Percentiles rank a stretch among this genome's conserved stretches.
phyloP scores from a whole-genome alignment of 2,113 vertebrate genomes.

The Dromas ardeola region DNA sequence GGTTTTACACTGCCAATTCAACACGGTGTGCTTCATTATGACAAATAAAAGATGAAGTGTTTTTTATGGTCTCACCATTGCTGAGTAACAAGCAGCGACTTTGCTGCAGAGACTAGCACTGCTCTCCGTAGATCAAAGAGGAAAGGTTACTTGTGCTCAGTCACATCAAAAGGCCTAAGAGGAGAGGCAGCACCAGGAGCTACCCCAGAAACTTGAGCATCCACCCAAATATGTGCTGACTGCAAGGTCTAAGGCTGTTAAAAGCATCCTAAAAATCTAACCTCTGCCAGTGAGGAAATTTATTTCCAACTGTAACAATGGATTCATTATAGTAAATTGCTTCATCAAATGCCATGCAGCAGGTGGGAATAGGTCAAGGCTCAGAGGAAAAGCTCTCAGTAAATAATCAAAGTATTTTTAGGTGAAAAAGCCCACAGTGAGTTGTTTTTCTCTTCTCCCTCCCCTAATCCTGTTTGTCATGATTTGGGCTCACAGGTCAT shows the following conservation, averaged over 20 bases:
- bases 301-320: conserved; percentile 22
- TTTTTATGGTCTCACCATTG: background rate
- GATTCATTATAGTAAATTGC: conserved; percentile 1
- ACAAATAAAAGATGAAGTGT: background rate
- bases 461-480: background rate
- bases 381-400: conserved; percentile 7
- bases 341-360: conserved; percentile 30
- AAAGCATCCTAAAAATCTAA: background rate
- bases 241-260: background rate
- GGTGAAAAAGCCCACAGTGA: background rate
- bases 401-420: conserved; percentile 21
- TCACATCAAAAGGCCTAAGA: background rate
- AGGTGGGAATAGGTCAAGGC: conserved; percentile 39
- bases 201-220: background rate
- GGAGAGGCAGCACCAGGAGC: background rate
- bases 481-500: background rate
- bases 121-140: background rate
- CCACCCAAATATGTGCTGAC: background rate
- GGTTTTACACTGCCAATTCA: background rate
- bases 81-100: background rate
- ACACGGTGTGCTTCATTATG: background rate
- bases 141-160: background rate
- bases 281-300: background rate
- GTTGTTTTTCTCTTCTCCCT: background rate
- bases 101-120: background rate